A percentile compares a stretch with the other conserved stretches of the same genome.
phyloP scores from a whole-genome alignment of 2,113 vertebrate species.

The Henicopernis longicauda region DNA sequence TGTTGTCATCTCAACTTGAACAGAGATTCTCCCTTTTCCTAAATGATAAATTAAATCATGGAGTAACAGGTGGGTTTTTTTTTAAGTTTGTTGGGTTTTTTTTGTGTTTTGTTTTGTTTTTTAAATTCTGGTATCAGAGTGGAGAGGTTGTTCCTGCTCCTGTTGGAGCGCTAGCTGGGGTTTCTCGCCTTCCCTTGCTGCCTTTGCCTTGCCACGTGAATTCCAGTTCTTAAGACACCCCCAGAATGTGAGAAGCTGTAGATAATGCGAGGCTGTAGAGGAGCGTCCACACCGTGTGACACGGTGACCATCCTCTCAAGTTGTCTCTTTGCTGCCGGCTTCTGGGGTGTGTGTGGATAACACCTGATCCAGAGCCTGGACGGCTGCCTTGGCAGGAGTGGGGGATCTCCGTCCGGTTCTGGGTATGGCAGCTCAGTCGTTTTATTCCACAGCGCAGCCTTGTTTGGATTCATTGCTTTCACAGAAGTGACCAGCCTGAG shows the following conservation, averaged over 20 bases:
- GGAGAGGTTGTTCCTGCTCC: neutral
- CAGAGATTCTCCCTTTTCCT: neutral
- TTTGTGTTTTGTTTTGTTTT: neutral
- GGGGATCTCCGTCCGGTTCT: neutral
- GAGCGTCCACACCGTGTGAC: neutral
- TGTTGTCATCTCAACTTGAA: neutral
- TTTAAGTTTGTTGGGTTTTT: neutral
- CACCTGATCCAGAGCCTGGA: neutral
- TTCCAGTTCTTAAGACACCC: neutral
- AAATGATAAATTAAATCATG: neutral
- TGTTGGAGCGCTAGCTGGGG: neutral
- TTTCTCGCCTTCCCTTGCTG: neutral
- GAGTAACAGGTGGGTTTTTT: too few species aligned
- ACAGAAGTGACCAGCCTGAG: neutral
- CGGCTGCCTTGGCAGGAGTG: fast-evolving
- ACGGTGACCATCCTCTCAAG: neutral
- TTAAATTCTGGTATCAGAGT: neutral
- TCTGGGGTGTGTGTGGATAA: neutral
- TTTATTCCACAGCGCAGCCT: neutral
- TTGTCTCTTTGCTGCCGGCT: neutral
- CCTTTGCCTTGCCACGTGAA: neutral
- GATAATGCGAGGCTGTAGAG: neutral
- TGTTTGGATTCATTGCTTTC: neutral
- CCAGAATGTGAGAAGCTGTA: neutral
- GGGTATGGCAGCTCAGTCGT: neutral